A percentile compares a stretch with the other conserved stretches of the same genome.
Evolutionary conservation across 2,888 invertebrate genomes (phyloP).

Genomic region (Torymus auratus): DNA sequence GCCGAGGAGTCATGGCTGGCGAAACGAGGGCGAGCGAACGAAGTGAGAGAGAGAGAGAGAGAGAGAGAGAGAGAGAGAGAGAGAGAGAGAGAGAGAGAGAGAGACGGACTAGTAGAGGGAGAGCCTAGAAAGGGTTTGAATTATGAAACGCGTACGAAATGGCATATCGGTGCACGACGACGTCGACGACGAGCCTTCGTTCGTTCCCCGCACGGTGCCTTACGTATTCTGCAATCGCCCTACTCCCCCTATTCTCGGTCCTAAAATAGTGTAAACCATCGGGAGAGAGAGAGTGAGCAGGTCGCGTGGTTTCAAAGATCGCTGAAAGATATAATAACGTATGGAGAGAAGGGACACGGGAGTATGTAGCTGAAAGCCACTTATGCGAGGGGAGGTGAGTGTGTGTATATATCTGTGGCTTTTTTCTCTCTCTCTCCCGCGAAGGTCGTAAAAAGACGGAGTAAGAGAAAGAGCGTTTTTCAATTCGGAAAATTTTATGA

Average conservation of each 20-base stretch:
- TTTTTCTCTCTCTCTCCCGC: conserved; percentile 6
- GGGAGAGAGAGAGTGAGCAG: not conserved
- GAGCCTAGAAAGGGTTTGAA: conserved; percentile 72
- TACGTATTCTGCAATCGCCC: conserved; percentile 49
- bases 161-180: conserved; percentile 55
- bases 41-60: conserved; percentile 35
- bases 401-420: not conserved
- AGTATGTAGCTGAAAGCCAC: conserved; percentile 27
- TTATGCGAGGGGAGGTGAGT: conserved; percentile 8
- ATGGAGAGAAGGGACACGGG: conserved; percentile 7
- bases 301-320: conserved; percentile 48
- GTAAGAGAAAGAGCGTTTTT: conserved; percentile 72
- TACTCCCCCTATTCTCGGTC: conserved; percentile 42
- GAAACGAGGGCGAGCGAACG: conserved; percentile 11
- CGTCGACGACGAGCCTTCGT: conserved; percentile 41
- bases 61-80: conserved; percentile 43
- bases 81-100: conserved; percentile 21
- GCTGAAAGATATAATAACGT: conserved; percentile 54
- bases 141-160: conserved; percentile 69
- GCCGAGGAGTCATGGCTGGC: conserved; percentile 4
- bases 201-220: conserved; percentile 13
- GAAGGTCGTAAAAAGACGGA: conserved; percentile 33
- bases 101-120: conserved; percentile 39
- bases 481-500: conserved; percentile 75
- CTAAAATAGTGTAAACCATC: conserved; percentile 54